These are phyloP conservation scores for Percina caprodes DNA, from an alignment of 2,113 vertebrate genomes.

Conservation along the genomic window DNA sequence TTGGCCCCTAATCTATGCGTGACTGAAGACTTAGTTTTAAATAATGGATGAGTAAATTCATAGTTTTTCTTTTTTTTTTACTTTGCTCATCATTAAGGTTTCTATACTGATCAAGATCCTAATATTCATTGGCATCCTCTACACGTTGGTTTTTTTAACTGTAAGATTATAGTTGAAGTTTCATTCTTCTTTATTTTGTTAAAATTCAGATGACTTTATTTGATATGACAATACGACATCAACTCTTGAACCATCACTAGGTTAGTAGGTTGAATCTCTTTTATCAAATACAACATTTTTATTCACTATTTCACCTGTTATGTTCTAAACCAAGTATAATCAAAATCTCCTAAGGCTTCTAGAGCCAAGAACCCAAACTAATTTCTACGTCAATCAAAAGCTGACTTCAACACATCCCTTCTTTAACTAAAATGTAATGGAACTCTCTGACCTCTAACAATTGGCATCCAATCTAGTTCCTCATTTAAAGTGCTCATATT, in stretches of 20 bases:
- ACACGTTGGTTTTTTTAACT: background rate
- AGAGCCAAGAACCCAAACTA: background rate
- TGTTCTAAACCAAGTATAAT: background rate
- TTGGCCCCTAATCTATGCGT: background rate
- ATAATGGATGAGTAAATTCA: constrained; percentile 22
- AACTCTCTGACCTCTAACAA: background rate
- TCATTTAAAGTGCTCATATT: background rate
- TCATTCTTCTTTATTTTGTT: no score
- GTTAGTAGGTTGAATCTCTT: background rate
- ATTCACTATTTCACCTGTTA: background rate
- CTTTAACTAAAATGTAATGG: background rate
- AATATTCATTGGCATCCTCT: background rate
- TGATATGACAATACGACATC: background rate
- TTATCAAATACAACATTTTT: background rate
- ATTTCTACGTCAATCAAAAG: background rate
- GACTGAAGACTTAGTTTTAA: constrained; percentile 17
- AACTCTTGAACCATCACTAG: background rate
- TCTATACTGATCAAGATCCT: background rate
- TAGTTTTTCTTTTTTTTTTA: background rate
- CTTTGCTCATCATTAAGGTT: background rate
- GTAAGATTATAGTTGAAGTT: background rate
- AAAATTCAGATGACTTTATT: no score
- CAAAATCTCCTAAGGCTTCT: background rate
- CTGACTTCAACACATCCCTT: background rate
- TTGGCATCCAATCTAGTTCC: background rate